phyloP scores from a whole-genome alignment of 2,888 invertebrate species.

The Alentia gelatinosa region DNA sequence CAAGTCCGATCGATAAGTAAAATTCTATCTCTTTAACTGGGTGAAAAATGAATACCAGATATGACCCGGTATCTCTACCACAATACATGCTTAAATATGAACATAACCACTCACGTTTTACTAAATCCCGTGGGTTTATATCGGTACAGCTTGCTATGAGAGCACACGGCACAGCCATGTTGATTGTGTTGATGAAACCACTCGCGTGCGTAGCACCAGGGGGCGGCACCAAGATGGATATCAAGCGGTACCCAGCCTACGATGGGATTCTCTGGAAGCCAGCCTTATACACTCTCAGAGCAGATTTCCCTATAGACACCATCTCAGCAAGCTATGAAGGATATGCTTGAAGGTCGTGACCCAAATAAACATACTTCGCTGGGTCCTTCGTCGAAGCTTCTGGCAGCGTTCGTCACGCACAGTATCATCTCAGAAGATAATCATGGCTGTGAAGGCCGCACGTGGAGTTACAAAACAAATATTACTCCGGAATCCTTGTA shows the following conservation, averaged over 20 bases:
- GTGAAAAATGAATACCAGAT: too few species aligned
- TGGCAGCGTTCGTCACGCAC: not conserved
- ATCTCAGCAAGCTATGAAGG: too few species aligned
- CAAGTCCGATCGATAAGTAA: too few species aligned
- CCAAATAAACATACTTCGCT: not conserved
- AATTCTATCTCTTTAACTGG: too few species aligned
- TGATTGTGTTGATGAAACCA: not conserved
- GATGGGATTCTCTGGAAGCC: too few species aligned
- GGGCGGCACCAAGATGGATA: not conserved
- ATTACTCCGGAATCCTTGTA: not conserved
- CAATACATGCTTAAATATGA: not conserved
- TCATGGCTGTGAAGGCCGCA: not conserved
- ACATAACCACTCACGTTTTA: constrained; percentile 18
- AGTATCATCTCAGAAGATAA: not conserved
- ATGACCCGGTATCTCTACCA: too few species aligned
- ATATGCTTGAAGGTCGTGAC: too few species aligned
- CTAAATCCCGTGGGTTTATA: constrained; percentile 24
- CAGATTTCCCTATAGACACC: too few species aligned
- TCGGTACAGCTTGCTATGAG: constrained; percentile 52
- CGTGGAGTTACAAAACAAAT: not conserved
- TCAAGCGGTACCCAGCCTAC: too few species aligned
- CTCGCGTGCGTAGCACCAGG: not conserved
- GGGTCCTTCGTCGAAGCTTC: not conserved
- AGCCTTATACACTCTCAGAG: too few species aligned
- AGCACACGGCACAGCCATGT: constrained; percentile 50